Percentiles rank a stretch among this genome's conserved stretches.
Evolutionary conservation across 2,113 vertebrate genomes (phyloP).

Genomic region (Alces alces): DNA sequence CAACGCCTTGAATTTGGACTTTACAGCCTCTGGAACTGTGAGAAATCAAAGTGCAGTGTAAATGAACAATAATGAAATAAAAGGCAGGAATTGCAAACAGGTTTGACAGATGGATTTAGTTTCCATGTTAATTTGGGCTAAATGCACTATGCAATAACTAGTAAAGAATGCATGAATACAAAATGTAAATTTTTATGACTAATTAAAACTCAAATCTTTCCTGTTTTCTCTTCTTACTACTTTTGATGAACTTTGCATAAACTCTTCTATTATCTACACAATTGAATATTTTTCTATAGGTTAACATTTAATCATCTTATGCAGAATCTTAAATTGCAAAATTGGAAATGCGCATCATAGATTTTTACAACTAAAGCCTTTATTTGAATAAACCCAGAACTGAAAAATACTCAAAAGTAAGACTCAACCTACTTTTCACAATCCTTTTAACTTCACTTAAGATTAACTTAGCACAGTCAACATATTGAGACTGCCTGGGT

Average conservation of each 20-base stretch:
- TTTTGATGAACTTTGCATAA: neutral
- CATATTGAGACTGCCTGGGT: neutral
- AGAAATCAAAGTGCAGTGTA: neutral
- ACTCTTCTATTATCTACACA: neutral
- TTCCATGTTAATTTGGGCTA: neutral
- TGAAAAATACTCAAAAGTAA: conserved; percentile 17
- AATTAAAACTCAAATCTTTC: neutral
- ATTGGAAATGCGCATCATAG: neutral
- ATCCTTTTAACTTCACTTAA: neutral
- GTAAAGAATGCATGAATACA: neutral
- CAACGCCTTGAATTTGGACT: neutral
- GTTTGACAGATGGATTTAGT: neutral
- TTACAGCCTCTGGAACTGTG: neutral
- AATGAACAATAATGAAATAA: neutral
- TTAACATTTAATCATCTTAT: neutral
- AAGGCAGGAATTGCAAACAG: neutral
- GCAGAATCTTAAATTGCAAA: neutral
- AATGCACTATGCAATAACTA: neutral
- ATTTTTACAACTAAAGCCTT: neutral
- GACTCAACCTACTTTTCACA: neutral
- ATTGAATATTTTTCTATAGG: neutral
- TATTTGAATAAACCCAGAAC: neutral
- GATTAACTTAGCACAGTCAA: neutral
- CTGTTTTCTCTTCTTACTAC: neutral
- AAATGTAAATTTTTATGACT: neutral